These are phyloP conservation scores for Pseudomyrmex flavicornis DNA, from an alignment of 1,140 invertebrate genomes.

Conservation along the genomic window DNA sequence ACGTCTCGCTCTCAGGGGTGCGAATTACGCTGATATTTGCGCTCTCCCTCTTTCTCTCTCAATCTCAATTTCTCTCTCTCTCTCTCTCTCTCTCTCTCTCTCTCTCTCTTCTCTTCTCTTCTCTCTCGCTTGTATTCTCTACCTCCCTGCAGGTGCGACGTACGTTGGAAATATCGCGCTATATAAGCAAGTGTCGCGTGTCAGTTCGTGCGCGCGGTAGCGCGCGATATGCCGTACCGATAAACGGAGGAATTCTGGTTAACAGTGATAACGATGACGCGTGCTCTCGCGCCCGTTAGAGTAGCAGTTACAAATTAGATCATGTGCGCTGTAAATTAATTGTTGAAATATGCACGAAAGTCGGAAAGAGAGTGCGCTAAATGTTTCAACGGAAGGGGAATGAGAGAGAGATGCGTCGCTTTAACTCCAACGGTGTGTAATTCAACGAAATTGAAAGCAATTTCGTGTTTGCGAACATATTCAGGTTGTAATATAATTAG, in stretches of 20 bases:
- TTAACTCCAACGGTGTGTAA: constrained; percentile 4
- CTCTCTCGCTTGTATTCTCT: not conserved
- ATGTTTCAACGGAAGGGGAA: constrained; percentile 8
- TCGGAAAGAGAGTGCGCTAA: not conserved
- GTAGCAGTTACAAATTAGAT: constrained; percentile 48
- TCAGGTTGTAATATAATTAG: constrained; percentile 21
- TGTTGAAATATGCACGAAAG: constrained; percentile 21
- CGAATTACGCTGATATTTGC: constrained; percentile 51
- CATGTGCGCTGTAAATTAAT: constrained; percentile 45
- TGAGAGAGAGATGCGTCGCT: not conserved
- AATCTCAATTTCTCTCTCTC: not conserved
- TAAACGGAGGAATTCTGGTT: constrained; percentile 43
- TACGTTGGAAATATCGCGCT: constrained; percentile 40
- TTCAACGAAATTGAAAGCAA: constrained; percentile 44
- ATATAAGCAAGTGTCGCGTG: constrained; percentile 44
- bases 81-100: not conserved
- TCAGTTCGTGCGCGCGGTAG: not conserved
- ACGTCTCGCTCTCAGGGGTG: not conserved
- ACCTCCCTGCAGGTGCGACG: not conserved
- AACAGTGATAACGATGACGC: constrained; percentile 30
- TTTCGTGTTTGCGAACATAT: constrained; percentile 17
- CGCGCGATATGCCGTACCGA: constrained; percentile 19
- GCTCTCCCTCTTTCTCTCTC: not conserved
- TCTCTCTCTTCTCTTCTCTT: not conserved
- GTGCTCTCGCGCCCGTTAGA: not conserved